Evolutionary conservation across 1,140 invertebrate species (phyloP).

Genomic region (Nephila pilipes): DNA sequence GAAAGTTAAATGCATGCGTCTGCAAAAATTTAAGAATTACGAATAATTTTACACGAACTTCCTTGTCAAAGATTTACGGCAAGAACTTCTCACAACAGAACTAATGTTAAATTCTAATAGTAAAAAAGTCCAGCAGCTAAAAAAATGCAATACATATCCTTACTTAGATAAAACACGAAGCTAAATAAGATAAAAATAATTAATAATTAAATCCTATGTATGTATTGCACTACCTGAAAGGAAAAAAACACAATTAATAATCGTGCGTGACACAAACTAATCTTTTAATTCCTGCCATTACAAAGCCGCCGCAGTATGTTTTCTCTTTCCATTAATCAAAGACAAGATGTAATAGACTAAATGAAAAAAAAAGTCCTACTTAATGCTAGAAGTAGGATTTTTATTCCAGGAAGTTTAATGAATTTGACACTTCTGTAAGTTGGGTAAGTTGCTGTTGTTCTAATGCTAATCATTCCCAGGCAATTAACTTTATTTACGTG

Average conservation of each 20-base stretch:
- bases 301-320: neutral
- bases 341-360: neutral
- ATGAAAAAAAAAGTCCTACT: neutral
- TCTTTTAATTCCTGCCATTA: constrained; percentile 39
- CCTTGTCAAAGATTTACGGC: too few species aligned
- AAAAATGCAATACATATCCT: neutral
- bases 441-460: neutral
- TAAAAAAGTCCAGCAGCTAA: neutral
- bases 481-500: neutral
- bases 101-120: neutral
- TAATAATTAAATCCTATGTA: constrained; percentile 42
- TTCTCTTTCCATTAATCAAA: constrained; percentile 21
- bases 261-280: constrained; percentile 23
- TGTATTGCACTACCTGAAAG: neutral
- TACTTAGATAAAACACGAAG: neutral
- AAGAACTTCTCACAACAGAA: too few species aligned
- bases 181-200: neutral
- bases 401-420: neutral
- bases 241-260: constrained; percentile 47
- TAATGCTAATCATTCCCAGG: neutral
- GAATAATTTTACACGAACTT: too few species aligned
- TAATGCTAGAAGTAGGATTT: neutral
- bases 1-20: too few species aligned
- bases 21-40: too few species aligned
- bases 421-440: constrained; percentile 1